Conservation (phyloP, 2,888 invertebrate genomes). For the Oscheius sp. region DNA sequence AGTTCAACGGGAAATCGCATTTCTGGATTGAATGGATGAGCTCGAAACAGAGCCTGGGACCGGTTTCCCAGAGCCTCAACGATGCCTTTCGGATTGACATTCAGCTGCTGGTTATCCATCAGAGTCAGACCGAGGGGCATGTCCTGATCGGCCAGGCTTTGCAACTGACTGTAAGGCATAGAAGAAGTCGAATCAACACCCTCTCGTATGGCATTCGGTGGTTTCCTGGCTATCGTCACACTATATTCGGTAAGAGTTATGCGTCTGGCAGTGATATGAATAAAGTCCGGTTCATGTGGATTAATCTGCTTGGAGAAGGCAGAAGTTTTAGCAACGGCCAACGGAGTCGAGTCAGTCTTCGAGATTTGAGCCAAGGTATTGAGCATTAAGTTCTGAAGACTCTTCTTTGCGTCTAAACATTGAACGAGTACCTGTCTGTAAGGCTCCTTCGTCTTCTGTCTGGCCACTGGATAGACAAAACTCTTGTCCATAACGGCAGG, state of each 20-base stretch:
- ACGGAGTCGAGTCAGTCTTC: slow-evolving; percentile 29
- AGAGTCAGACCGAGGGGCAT: slow-evolving; percentile 21
- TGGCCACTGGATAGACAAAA: slow-evolving; percentile 10
- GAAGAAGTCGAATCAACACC: slow-evolving; percentile 38
- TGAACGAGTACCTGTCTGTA: neutral
- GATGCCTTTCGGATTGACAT: slow-evolving; percentile 18
- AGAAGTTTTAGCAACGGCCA: slow-evolving; percentile 36
- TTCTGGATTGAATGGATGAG: slow-evolving; percentile 30
- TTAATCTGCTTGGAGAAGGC: slow-evolving; percentile 40
- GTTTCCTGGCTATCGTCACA: slow-evolving; percentile 41
- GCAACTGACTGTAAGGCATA: neutral
- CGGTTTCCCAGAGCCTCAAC: slow-evolving; percentile 19
- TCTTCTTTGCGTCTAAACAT: neutral
- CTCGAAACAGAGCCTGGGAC: slow-evolving; percentile 25
- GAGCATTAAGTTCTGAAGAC: slow-evolving; percentile 1
- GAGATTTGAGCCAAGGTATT: slow-evolving; percentile 20
- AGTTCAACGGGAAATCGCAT: slow-evolving; percentile 19
- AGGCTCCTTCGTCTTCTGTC: neutral
- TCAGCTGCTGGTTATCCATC: slow-evolving; percentile 35
- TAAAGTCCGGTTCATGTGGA: slow-evolving; percentile 17
- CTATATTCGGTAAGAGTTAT: slow-evolving; percentile 40
- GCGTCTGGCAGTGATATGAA: slow-evolving; percentile 49
- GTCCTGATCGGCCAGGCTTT: slow-evolving; percentile 19
- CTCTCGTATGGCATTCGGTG: slow-evolving; percentile 42
- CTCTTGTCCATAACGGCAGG: neutral